Conservation (phyloP, 2,113 vertebrate genomes). For the Collichthys lucidus region DNA sequence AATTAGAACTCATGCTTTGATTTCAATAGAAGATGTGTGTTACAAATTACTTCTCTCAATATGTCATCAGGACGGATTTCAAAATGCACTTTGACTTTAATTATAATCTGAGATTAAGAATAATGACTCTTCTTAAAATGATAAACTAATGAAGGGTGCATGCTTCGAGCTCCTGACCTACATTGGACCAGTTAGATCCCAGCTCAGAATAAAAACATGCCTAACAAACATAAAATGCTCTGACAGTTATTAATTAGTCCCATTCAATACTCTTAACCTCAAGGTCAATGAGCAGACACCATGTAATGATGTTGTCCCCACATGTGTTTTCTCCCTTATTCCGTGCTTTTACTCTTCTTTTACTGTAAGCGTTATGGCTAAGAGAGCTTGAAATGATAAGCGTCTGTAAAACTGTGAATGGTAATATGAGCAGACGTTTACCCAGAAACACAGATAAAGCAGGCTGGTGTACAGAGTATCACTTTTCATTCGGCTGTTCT, state of each 20-base stretch:
- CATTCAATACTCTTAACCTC: conserved; percentile 81
- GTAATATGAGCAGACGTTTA: conserved; percentile 57
- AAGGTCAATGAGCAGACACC: conserved; percentile 80
- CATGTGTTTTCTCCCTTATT: conserved; percentile 59
- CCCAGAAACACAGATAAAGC: conserved; percentile 65
- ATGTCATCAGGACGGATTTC: conserved; percentile 71
- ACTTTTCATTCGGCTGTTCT: conserved; percentile 54
- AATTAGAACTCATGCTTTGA: conserved; percentile 62
- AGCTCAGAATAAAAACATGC: conserved; percentile 67
- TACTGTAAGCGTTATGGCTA: conserved; percentile 52
- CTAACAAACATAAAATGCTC: conserved; percentile 71
- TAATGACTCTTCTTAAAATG: conserved; percentile 64
- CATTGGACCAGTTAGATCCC: conserved; percentile 68
- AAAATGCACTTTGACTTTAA: conserved; percentile 72
- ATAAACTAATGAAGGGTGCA: conserved; percentile 74
- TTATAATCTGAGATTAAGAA: conserved; percentile 75
- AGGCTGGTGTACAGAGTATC: conserved; percentile 42
- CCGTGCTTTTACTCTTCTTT: conserved; percentile 42
- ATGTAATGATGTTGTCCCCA: conserved; percentile 76
- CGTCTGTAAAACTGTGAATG: conserved; percentile 38
- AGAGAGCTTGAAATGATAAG: conserved; percentile 57
- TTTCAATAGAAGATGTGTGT: conserved; percentile 60
- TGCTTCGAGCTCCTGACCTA: conserved; percentile 77
- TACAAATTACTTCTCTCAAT: conserved; percentile 55
- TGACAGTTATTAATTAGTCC: conserved; percentile 84